phyloP scores from a whole-genome alignment of 1,140 invertebrate genomes.

The Carcinoscorpius rotundicauda region DNA sequence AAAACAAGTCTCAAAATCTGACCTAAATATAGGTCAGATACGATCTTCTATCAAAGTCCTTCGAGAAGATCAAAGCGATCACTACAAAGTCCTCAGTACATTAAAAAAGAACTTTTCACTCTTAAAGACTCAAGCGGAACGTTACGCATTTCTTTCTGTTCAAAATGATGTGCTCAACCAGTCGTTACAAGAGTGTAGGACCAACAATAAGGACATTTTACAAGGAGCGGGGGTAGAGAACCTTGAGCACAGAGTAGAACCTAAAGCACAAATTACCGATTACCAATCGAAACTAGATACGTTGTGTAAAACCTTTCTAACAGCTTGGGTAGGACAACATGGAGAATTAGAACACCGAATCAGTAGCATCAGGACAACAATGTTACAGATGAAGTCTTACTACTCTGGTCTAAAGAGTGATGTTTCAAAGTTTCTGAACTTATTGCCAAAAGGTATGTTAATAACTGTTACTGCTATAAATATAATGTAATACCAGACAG shows the following conservation, averaged over 20 bases:
- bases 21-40: constrained; percentile 53
- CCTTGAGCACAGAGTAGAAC: background rate
- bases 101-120: constrained; percentile 9
- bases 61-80: constrained; percentile 47
- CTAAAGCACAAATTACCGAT: constrained; percentile 5
- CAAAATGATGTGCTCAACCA: constrained; percentile 16
- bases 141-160: constrained; percentile 12
- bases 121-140: constrained; percentile 5
- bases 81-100: constrained; percentile 13
- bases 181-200: constrained; percentile 1
- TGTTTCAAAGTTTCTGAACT: too few relatives aligned
- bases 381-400: background rate
- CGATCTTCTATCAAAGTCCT: constrained; percentile 51
- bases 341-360: too few relatives aligned
- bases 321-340: too few relatives aligned
- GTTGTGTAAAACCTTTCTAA: too few relatives aligned
- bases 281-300: constrained; percentile 4
- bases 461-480: too few relatives aligned
- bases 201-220: background rate
- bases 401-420: too few relatives aligned
- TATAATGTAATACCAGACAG: too few relatives aligned
- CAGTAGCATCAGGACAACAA: too few relatives aligned
- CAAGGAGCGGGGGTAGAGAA: background rate
- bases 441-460: too few relatives aligned
- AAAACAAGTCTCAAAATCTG: constrained; percentile 59